Conservation (phyloP, 1,140 invertebrate species). For the Oedothorax gibbosus region DNA sequence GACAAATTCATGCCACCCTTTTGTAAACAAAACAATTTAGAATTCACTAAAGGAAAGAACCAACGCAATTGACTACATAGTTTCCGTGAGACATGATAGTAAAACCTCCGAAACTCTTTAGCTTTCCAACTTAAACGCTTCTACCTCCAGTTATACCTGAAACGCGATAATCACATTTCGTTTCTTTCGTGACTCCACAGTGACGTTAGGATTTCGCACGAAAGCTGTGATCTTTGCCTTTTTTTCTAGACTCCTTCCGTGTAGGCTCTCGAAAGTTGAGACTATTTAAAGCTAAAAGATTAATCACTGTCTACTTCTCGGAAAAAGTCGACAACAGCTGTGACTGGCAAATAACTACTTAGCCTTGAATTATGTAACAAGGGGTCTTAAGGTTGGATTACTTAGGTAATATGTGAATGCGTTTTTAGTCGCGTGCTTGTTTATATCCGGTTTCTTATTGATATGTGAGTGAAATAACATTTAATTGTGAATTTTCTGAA, state of each 20-base stretch:
- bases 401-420: no score
- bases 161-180: constrained; percentile 46
- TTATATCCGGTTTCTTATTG: no score
- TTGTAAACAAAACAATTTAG: no score
- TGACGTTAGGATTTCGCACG: constrained; percentile 15
- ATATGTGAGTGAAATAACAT: no score
- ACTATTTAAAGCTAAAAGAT: constrained; percentile 29
- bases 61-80: neutral
- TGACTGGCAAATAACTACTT: no score
- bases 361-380: no score
- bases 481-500: no score
- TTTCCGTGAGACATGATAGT: constrained; percentile 25
- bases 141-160: neutral
- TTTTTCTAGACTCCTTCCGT: neutral
- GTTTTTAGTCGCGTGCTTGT: no score
- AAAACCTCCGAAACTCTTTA: neutral
- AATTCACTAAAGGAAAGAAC: no score
- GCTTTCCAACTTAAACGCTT: constrained; percentile 13
- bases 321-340: no score
- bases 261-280: neutral
- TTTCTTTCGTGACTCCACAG: constrained; percentile 21
- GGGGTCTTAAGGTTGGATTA: no score
- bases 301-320: neutral
- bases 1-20: no score
- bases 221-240: constrained; percentile 16